A percentile compares a stretch with the other conserved stretches of the same genome.
phyloP scores from a whole-genome alignment of 2,113 vertebrate species.

The Antechinus stuartii region DNA sequence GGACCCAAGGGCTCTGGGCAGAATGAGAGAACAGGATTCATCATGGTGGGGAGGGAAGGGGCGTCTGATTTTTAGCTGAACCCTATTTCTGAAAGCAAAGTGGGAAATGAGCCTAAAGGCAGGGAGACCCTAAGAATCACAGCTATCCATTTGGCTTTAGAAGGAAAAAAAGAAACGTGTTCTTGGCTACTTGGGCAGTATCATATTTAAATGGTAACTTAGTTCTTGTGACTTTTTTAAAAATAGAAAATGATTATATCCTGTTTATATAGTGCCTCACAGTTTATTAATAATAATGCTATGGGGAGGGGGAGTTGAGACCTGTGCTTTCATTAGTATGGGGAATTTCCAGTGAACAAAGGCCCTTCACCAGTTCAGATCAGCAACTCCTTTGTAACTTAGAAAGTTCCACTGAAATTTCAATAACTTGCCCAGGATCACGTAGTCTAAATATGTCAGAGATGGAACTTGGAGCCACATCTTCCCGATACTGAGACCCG shows the following conservation, averaged over 20 bases:
- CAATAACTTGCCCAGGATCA: neutral
- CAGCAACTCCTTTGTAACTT: neutral
- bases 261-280: neutral
- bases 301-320: neutral
- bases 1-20: neutral
- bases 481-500: neutral
- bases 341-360: neutral
- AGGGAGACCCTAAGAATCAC: neutral
- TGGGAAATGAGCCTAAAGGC: constrained; percentile 34
- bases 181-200: constrained; percentile 5
- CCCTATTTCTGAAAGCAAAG: constrained; percentile 11
- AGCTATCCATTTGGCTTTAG: neutral
- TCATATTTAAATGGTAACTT: constrained; percentile 36
- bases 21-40: neutral
- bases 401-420: neutral
- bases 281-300: neutral
- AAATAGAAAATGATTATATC: neutral
- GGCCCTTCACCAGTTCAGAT: neutral
- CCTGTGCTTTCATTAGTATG: neutral
- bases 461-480: neutral
- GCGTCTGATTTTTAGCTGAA: neutral
- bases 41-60: too few relatives aligned
- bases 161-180: neutral
- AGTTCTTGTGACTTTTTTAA: neutral
- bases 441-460: neutral